These are phyloP conservation scores for Ceyx margarethae DNA, from an alignment of 2,113 vertebrate species.

Conservation along the genomic window DNA sequence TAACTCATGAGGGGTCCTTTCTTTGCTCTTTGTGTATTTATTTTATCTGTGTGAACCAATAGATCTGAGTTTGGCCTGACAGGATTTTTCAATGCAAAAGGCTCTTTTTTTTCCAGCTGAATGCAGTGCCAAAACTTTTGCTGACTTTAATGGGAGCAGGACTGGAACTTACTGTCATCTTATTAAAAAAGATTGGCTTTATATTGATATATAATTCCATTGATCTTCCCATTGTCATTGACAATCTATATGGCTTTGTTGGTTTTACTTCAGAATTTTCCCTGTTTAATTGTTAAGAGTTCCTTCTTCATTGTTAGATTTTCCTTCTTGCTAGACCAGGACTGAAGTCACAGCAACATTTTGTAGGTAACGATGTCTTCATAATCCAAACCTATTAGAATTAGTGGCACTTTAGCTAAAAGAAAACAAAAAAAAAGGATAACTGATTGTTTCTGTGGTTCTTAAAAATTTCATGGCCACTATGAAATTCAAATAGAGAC, in stretches of 20 bases:
- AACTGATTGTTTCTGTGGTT: slow-evolving; percentile 45
- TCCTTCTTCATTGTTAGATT: background rate
- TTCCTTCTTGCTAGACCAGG: background rate
- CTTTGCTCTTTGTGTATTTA: background rate
- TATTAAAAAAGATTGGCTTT: background rate
- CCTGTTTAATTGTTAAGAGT: background rate
- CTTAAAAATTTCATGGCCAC: slow-evolving; percentile 70
- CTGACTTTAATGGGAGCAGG: background rate
- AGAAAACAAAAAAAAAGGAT: background rate
- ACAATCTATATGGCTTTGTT: background rate
- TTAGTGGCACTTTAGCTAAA: background rate
- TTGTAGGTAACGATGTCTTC: background rate
- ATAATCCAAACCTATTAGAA: background rate
- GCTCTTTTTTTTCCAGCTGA: background rate
- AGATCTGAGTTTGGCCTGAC: background rate
- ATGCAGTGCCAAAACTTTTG: background rate
- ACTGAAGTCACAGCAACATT: slow-evolving; percentile 6
- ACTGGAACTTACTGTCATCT: background rate
- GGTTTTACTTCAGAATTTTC: background rate
- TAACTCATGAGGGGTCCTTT: background rate
- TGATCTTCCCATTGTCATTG: background rate
- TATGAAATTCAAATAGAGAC: slow-evolving; percentile 75
- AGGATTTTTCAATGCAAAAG: background rate
- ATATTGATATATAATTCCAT: background rate
- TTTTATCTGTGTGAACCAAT: background rate